Evolutionary conservation across 2,888 invertebrate genomes (phyloP).

Genomic region (Cheilosia urbana): DNA sequence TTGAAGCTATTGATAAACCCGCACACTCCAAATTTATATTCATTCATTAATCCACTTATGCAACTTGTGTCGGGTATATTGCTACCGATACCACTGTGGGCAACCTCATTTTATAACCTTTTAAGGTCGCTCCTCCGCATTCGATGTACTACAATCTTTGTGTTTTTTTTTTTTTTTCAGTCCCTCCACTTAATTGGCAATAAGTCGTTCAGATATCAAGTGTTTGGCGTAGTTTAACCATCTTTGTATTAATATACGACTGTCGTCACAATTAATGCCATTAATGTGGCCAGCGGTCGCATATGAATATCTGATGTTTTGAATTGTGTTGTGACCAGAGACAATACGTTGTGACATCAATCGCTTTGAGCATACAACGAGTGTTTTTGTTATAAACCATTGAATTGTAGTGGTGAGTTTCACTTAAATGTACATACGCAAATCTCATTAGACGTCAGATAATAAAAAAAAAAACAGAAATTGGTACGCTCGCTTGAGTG

Average conservation of each 20-base stretch:
- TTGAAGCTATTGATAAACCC: not conserved
- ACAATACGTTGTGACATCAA: slow-evolving; percentile 6
- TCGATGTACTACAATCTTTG: not conserved
- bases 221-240: not conserved
- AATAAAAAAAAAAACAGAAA: not conserved
- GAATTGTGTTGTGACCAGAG: too few relatives aligned
- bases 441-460: not conserved
- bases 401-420: not conserved
- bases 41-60: not conserved
- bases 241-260: not conserved
- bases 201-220: not conserved
- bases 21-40: not conserved
- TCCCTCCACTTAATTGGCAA: not conserved
- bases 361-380: slow-evolving; percentile 1
- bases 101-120: slow-evolving; percentile 3
- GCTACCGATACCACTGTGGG: not conserved
- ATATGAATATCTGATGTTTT: not conserved
- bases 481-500: slow-evolving; percentile 1
- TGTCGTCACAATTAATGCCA: not conserved
- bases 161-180: not conserved
- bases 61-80: not conserved
- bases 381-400: not conserved
- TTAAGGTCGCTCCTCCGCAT: slow-evolving; percentile 12
- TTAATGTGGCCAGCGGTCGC: not conserved
- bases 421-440: not conserved